Base-by-base conservation (phyloP, 2,797 vertebrate species). In the Podarcis siculus region DNA sequence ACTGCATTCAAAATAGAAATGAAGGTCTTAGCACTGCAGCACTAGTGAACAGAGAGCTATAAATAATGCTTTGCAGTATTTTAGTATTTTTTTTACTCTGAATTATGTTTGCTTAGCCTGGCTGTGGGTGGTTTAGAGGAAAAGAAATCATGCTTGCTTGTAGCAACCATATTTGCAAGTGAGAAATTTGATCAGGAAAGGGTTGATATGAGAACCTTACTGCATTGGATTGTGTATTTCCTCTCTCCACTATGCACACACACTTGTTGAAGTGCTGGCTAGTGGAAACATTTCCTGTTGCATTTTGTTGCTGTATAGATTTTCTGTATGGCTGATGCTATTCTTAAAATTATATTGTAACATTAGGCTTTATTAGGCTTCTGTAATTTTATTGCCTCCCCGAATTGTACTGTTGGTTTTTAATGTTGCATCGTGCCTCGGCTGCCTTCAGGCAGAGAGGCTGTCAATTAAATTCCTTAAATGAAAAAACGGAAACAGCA, bases 101-200 rank as follows among this genome's bases (percentile, higher is more conserved):
- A 94, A 91, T 92, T 39, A 85, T 91, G 89, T 86, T 90, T 83
- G 86, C 32, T 76, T 89, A 81, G 75, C 89, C 77, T 84, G 93
- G 23, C 79, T 37, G 90, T 61, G n/a, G 39, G 37, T 42, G 27
- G 27, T 76, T 85, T 32, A 39, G 55, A 42, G 23, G 19, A 58
- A 89, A 91, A 67, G 78, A 92, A 90, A 69, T 89, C 89, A 86
- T 6, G 4, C 82, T n/a, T 23, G 1, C 0, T 88, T 69, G 30
- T 76, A 3, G 21, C 82, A 80, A 91, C 75, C 64, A 66, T 67
- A 8, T 58, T 87, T 90, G 87, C 35, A 12, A 85, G 83, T 89
- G 86, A 7, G 66, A 49, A 89, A 30, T 23, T 39, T 76, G 35
- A 85, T 30, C 72, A 39, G 25, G 72, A 61, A 84, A 5, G 13